Conservation (phyloP, 2,888 invertebrate species). For the Zygogramma bicolorata region DNA sequence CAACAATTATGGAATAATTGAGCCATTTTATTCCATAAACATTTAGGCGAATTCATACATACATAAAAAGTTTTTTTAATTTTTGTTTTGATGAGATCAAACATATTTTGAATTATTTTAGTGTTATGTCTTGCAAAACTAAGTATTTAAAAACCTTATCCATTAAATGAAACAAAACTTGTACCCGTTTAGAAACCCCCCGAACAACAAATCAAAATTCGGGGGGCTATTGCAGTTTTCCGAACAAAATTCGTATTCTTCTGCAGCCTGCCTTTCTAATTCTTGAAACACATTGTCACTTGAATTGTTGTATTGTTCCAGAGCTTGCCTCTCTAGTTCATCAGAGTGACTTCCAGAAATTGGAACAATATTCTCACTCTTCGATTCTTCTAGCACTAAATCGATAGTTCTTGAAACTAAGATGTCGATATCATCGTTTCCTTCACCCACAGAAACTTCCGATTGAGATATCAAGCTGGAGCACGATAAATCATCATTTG, state of each 20-base stretch:
- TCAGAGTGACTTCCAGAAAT: slow-evolving; percentile 62
- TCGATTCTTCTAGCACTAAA: slow-evolving; percentile 51
- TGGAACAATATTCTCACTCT: slow-evolving; percentile 47
- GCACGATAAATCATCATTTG: slow-evolving; percentile 25
- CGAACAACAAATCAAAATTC: slow-evolving; percentile 48
- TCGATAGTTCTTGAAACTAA: slow-evolving; percentile 49
- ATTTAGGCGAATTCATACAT: slow-evolving; percentile 14
- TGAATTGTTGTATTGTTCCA: slow-evolving; percentile 70
- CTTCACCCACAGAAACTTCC: slow-evolving; percentile 25
- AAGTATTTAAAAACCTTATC: slow-evolving; percentile 45
- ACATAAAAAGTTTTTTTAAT: slow-evolving; percentile 34
- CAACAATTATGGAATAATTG: slow-evolving; percentile 10
- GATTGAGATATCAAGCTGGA: slow-evolving; percentile 31
- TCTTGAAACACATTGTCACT: slow-evolving; percentile 74
- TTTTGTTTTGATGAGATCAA: slow-evolving; percentile 30
- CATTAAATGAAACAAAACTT: slow-evolving; percentile 41
- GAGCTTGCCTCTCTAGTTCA: slow-evolving; percentile 72
- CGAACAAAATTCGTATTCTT: slow-evolving; percentile 70
- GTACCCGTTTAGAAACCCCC: slow-evolving; percentile 47
- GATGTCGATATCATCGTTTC: slow-evolving; percentile 45
- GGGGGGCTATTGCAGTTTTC: slow-evolving; percentile 57
- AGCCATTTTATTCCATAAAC: slow-evolving; percentile 28
- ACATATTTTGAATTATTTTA: slow-evolving; percentile 22
- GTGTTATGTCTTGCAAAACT: slow-evolving; percentile 31
- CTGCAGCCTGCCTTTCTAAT: slow-evolving; percentile 75